phyloP scores from a whole-genome alignment of 2,888 invertebrate genomes.

The Parnassius smintheus region DNA sequence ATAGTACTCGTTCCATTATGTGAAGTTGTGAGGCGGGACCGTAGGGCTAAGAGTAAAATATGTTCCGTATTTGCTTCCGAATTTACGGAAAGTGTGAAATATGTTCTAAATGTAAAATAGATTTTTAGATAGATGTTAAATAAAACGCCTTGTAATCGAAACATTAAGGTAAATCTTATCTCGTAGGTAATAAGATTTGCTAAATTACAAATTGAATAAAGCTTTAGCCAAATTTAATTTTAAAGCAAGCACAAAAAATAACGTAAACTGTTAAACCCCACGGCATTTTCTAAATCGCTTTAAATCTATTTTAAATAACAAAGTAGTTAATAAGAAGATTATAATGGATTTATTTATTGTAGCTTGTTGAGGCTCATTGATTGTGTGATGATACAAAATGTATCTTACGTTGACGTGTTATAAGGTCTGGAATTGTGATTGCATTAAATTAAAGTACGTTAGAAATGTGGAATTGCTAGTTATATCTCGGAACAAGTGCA shows the following conservation, averaged over 20 bases:
- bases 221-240: constrained; percentile 13
- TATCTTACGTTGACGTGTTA: background rate
- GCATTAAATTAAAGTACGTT: constrained; percentile 1
- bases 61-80: background rate
- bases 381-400: constrained; percentile 1
- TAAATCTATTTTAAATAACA: constrained; percentile 9
- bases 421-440: constrained; percentile 6
- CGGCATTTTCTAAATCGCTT: constrained; percentile 14
- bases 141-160: background rate
- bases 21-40: background rate
- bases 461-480: constrained; percentile 3
- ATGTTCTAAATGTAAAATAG: constrained; percentile 2
- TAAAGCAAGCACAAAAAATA: constrained; percentile 15
- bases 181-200: background rate
- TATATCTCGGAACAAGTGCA: constrained; percentile 42
- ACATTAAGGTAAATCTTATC: background rate
- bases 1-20: constrained; percentile 6
- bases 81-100: background rate
- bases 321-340: constrained; percentile 15
- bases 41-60: background rate
- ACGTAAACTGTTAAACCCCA: constrained; percentile 8
- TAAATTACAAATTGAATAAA: constrained; percentile 3
- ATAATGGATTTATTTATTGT: constrained; percentile 12
- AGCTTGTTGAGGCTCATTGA: constrained; percentile 5
- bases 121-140: background rate